Evolutionary conservation across 64 coral and sea anemone species (phyloP), one percentile per base, ranked within the genome.

Genomic region (Exaiptasia diaphana): DNA sequence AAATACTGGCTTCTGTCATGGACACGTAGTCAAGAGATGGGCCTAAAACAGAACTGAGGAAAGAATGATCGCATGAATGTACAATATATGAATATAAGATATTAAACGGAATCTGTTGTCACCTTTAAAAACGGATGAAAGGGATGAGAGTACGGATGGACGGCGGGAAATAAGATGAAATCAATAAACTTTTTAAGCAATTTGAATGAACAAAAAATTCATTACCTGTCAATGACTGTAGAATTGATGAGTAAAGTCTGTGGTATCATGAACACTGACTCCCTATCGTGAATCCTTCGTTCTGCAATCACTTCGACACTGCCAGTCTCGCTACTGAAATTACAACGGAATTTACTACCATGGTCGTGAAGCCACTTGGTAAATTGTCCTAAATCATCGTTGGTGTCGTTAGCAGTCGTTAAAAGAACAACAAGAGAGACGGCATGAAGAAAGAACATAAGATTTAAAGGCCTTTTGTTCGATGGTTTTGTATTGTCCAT

Each of bases 201-300:
- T n/a, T n/a, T n/a, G n/a, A n/a, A n/a, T n/a, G n/a, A n/a, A n/a
- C n/a, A n/a, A n/a, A n/a, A n/a, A n/a, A n/a, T n/a, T n/a, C n/a
- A n/a, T 73, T 57, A 87, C 84, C 74, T 87, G 43, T 87, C 84
- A 41, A 87, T 45, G 4, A 64, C 35, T 1, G 84, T 67, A 10
- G 73, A 69, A 38, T 76, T 87, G 4, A 87, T 70, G 30, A 56
- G 44, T 68, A 87, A 52, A 0, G 84, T 56, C 37, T 87, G 58
- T 17, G 84, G 84, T 11, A 77, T 56, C 84, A 87, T 87, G 13
- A 78, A 49, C 5, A 87, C 59, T 21, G 73, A 78, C 14, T 87
- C 84, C 41, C 64, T 65, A n/a, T 87, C 84, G 17, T 39, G 58
- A 41, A 87, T 87, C 20, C 46, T 32, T 50, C 73, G 44, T 2